Conservation (phyloP, 2,797 vertebrate genomes). For the Leptoclinus maculatus region DNA sequence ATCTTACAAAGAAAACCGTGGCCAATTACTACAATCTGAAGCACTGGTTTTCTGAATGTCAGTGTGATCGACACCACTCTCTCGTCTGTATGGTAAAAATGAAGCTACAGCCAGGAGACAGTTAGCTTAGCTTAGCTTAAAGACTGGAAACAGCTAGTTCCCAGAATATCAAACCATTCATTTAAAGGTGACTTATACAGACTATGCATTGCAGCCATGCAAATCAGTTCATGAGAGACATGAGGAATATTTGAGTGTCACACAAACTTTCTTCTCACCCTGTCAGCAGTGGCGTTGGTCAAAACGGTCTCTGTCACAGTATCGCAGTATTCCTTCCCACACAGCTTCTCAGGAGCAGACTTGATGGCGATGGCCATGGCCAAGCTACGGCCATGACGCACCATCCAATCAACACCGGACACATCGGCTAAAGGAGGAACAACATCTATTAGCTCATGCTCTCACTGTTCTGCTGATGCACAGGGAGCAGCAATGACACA, state of each 20-base stretch:
- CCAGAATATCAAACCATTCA: neutral
- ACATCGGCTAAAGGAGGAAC: conserved; percentile 85
- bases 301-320: conserved; percentile 90
- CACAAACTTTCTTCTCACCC: conserved; percentile 81
- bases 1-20: neutral
- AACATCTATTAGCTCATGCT: neutral
- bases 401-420: conserved; percentile 99
- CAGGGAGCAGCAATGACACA: neutral
- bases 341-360: conserved; percentile 88
- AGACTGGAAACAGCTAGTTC: neutral
- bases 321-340: conserved; percentile 85
- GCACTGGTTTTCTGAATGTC: neutral
- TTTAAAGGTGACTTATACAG: neutral
- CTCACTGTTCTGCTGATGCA: neutral
- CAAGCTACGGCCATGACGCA: conserved; percentile 95
- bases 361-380: conserved; percentile 92
- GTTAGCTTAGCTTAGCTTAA: too few relatives aligned
- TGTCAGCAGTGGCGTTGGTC: conserved; percentile 91
- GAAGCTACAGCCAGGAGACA: too few relatives aligned
- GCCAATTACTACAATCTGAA: neutral
- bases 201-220: neutral
- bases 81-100: too few relatives aligned
- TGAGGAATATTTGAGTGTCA: neutral
- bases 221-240: neutral
- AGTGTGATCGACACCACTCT: neutral